Base-by-base conservation (phyloP, 1,140 invertebrate genomes). In the Babylonia areolata region DNA sequence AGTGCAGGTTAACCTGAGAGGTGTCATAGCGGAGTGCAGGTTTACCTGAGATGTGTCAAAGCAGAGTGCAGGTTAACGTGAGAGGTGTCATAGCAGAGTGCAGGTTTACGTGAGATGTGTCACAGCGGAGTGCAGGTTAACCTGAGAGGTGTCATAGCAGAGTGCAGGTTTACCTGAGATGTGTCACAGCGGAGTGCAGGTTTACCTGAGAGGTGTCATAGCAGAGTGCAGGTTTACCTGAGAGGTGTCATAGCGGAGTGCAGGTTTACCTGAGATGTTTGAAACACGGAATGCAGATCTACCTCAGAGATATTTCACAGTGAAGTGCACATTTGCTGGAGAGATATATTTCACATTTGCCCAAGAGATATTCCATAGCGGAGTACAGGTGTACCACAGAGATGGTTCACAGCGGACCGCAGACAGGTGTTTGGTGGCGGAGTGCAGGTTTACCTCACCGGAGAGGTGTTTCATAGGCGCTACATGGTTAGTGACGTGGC, bases 391-490 rank as follows among this genome's bases (percentile, higher is more conserved):
- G n/a, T 35, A 73, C 46, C 17, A 12, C n/a, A n/a, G 46, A 51
- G 17, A 6, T 69, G 64, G 15, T 28, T 69, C 23, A 69, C 9
- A 69, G 64, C 12, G 64, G 17, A 51, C n/a, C n/a, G n/a, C n/a
- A n/a, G n/a, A n/a, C n/a, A n/a, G n/a, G n/a, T n/a, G n/a, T n/a
- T n/a, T n/a, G n/a, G n/a, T n/a, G n/a, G n/a, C n/a, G n/a, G 46
- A 28, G 46, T 37, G 42, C n/a, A 80, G 42, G 77, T 87, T 81
- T 88, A 87, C 86, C 87, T 87, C 87, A 90, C 90, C 85, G 89
- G 92, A 91, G 92, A 93, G 92, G 92, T 92, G 92, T 93, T 93
- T 92, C 92, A 93, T 91, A 92, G 92, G 92, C 92, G 92, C 92
- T 92, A 92, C 92, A 92, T 87, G 90, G 92, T 79, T 84, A 88